Percentiles rank a stretch among this genome's conserved stretches.
These are phyloP conservation scores for Accipiter cooperii DNA, from an alignment of 2,113 vertebrate species.

Conservation along the genomic window DNA sequence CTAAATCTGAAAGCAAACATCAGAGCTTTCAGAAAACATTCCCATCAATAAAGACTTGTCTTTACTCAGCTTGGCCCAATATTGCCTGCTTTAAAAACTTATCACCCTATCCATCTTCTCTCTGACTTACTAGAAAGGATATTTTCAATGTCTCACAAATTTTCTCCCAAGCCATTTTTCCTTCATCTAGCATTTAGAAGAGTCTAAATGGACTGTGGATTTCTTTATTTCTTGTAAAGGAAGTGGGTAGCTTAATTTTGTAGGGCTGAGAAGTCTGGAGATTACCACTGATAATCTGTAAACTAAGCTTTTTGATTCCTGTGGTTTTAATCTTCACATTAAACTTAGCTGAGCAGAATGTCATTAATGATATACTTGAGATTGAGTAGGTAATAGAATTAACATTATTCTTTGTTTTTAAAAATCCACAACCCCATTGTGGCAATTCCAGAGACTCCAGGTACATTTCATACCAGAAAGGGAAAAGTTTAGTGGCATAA, in stretches of 20 bases:
- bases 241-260: neutral
- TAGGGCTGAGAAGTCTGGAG: neutral
- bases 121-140: neutral
- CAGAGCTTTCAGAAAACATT: conserved; percentile 29
- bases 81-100: conserved; percentile 20
- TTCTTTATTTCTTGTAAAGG: conserved; percentile 3
- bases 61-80: conserved; percentile 28
- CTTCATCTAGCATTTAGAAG: neutral
- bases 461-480: neutral
- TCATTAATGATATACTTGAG: neutral
- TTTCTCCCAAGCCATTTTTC: neutral
- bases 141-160: neutral
- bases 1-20: conserved; percentile 69
- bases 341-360: neutral
- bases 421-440: neutral
- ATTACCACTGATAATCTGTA: neutral
- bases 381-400: neutral
- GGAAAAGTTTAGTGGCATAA: neutral
- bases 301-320: neutral
- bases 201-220: neutral
- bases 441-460: neutral
- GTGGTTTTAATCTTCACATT: neutral
- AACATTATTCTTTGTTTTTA: neutral
- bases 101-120: neutral
- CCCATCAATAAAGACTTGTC: conserved; percentile 54